Evolutionary conservation across 2,113 vertebrate genomes (phyloP), one percentile per base, ranked within the genome.

Genomic region (Perca fluviatilis): DNA sequence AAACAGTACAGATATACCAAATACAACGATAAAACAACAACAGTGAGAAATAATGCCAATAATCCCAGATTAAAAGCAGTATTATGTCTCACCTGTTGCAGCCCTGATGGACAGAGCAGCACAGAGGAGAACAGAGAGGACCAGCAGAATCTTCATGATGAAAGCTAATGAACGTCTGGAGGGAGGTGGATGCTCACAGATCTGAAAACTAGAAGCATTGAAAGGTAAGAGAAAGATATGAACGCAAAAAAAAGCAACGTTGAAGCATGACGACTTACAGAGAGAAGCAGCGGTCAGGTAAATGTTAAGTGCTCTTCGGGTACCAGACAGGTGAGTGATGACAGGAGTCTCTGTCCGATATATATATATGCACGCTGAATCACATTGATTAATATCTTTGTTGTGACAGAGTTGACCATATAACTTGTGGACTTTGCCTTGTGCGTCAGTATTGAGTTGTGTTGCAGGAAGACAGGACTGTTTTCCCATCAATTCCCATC

Each of bases 81-180:
- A 21, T 9, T 58, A 2, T 56, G 23, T 61, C 60, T 87, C 30
- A 65, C 75, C 58, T 56, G 63, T 18, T 40, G 82, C 70, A 43
- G 62, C 70, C 43, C 33, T 66, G 58, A 75, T 60, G 1, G 64
- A 58, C 46, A 53, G 19, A 23, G 47, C 53, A 6, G 27, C 21
- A 63, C 62, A 72, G 30, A 79, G n/a, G 49, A 84, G 3, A 5
- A 54, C 40, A 5, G 49, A 74, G n/a, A 84, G 21, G 40, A 75
- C 50, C 49, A 79, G 57, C 0, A 54, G 12, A 70, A 43, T 40
- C 57, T 69, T 79, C 82, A 84, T 84, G 47, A 21, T 27, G 30
- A 50, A 43, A 16, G 27, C 21, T 23, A 6, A 54, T 15, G n/a
- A 30, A 21, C 0, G 30, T 19, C 30, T 18, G 18, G 33, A 64